Base-by-base conservation (phyloP, 2,888 invertebrate species). In the Diloba caeruleocephala region DNA sequence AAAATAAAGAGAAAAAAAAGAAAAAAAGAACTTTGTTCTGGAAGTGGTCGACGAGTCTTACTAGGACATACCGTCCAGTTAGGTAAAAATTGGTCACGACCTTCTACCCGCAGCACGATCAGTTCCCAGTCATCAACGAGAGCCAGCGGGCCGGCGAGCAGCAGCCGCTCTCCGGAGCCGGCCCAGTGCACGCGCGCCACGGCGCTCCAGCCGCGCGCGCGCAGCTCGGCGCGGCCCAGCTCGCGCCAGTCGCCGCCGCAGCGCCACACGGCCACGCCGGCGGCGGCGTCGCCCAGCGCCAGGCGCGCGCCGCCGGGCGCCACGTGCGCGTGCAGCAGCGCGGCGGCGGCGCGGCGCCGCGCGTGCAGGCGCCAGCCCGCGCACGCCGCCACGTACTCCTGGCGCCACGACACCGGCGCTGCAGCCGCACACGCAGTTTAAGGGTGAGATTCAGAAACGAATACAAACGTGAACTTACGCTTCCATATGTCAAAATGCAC, bases 41-140 rank as follows among this genome's bases (percentile, higher is more conserved):
- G n/a, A n/a, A n/a, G n/a, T n/a, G n/a, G n/a, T n/a, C n/a, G n/a
- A n/a, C n/a, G n/a, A n/a, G n/a, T n/a, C n/a, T n/a, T n/a, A n/a
- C n/a, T n/a, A n/a, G n/a, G n/a, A n/a, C n/a, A n/a, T n/a, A n/a
- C n/a, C n/a, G n/a, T n/a, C n/a, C n/a, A n/a, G n/a, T n/a, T n/a
- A n/a, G 14, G 37, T 62, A 13, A 44, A 38, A 41, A 10, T 12
- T 6, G 29, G 19, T 29, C 26, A 5, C 28, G 3, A 84, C 79
- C 79, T 52, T 70, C 60, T 14, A 74, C 58, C 15, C 70, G 52
- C 32, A 88, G 50, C 46, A 87, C 84, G 46, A 84, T 58, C 33
- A 87, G 71, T 68, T 89, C 88, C 85, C 87, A 84, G 61, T 82
- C 81, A 52, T 64, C 74, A 19, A 75, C 68, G 33, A 88, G 84